Percentiles rank a stretch among this genome's conserved stretches.
These are phyloP conservation scores for Notodromas monacha DNA, from an alignment of 2,888 invertebrate genomes.

Conservation along the genomic window DNA sequence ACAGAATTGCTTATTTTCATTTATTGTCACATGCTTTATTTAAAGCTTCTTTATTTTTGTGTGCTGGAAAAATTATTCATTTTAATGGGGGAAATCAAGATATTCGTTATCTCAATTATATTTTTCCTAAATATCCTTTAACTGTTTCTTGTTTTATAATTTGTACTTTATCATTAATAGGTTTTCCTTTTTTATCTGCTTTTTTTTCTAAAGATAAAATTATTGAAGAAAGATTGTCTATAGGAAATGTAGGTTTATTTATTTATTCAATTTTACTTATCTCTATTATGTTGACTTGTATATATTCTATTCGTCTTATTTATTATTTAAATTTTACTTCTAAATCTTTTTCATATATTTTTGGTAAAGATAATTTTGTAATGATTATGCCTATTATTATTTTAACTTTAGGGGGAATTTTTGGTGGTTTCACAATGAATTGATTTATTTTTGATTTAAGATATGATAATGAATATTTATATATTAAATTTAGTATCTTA, in stretches of 20 bases:
- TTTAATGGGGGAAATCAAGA: slow-evolving; percentile 12
- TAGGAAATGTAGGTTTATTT: slow-evolving; percentile 4
- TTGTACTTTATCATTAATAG: slow-evolving; percentile 27
- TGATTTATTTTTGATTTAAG: slow-evolving; percentile 4
- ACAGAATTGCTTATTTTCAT: slow-evolving; percentile 14
- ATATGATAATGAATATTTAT: slow-evolving; percentile 4
- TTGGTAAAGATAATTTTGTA: slow-evolving; percentile 4
- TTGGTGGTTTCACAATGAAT: slow-evolving; percentile 4
- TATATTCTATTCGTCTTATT: slow-evolving; percentile 4
- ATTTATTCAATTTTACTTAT: slow-evolving; percentile 4
- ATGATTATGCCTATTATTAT: slow-evolving; percentile 4
- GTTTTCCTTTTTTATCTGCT: slow-evolving; percentile 27
- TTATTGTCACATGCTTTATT: slow-evolving; percentile 14
- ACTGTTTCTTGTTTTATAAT: slow-evolving; percentile 20
- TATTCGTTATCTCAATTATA: slow-evolving; percentile 10
- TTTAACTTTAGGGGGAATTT: slow-evolving; percentile 4
- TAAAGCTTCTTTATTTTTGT: slow-evolving; percentile 15
- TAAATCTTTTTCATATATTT: slow-evolving; percentile 4
- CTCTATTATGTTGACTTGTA: slow-evolving; percentile 4
- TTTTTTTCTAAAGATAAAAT: slow-evolving; percentile 31
- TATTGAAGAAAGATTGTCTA: slow-evolving; percentile 18
- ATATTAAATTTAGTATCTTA: slow-evolving; percentile 5
- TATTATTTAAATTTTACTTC: slow-evolving; percentile 4
- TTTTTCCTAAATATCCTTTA: slow-evolving; percentile 4
- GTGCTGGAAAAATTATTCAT: slow-evolving; percentile 13